These are phyloP conservation scores for Coracopsis vasa DNA, from an alignment of 2,113 vertebrate genomes.

Conservation along the genomic window DNA sequence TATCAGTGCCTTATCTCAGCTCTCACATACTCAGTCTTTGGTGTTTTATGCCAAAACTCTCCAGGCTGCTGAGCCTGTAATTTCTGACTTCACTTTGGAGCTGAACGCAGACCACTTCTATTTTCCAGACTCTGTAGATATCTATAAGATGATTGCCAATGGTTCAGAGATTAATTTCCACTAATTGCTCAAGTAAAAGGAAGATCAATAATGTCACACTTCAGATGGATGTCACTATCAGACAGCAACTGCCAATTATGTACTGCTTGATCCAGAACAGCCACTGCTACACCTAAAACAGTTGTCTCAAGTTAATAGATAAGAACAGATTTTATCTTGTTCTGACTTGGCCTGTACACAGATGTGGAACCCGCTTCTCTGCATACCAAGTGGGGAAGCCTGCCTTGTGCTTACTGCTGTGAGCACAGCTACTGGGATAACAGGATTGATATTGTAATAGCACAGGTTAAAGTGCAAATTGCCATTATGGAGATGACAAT, in stretches of 20 bases:
- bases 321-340: background rate
- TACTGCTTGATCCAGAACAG: background rate
- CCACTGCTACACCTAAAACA: background rate
- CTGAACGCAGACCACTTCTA: background rate
- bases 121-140: background rate
- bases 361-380: background rate
- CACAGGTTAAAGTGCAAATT: background rate
- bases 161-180: background rate
- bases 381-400: rapidly evolving
- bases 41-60: background rate
- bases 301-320: background rate
- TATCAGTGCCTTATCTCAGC: background rate
- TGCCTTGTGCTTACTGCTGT: background rate
- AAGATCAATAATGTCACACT: background rate
- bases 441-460: background rate
- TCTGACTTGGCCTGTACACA: background rate
- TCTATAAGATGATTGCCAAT: background rate
- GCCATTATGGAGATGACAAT: background rate
- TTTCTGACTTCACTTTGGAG: background rate
- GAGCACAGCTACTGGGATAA: background rate
- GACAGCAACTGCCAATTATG: background rate
- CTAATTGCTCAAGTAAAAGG: background rate
- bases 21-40: background rate
- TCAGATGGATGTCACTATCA: background rate
- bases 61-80: background rate